Evolutionary conservation across 2,888 invertebrate species (phyloP), one percentile per base, ranked within the genome.

Genomic region (Escarpia spicata): DNA sequence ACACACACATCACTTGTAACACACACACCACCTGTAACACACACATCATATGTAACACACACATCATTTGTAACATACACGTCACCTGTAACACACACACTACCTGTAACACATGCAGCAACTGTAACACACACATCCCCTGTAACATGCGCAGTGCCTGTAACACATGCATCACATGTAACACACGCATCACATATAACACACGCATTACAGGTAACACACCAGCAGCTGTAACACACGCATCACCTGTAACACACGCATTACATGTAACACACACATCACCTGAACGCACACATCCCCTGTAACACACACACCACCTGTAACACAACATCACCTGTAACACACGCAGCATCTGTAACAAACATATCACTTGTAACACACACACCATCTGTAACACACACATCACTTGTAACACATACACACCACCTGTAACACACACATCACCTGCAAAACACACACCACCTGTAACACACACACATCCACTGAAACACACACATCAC

Each of bases 171-270:
- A 52, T 2, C 52, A 52, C 52, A 37, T 52, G 52, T 52, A 12
- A 52, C 52, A 12, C 52, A 75, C 98, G 98, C 90, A 98, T 98
- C 94, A 98, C 98, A 96, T 98, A 98, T 96, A 90, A 60, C 60
- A 60, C 60, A 60, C 15, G 26, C 75, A 75, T 26, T 3, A 3
- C 3, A 0, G n/a, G n/a, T 15, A 75, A 75, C 75, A 75, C 1
- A 26, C 26, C 75, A 75, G 37, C 37, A 37, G 2, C 52, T 52
- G 52, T 52, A 12, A 52, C 12, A 12, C 52, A 52, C 2, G 52
- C 52, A 52, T 0, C 75, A 75, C 37, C 75, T 75, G 26, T 75
- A n/a, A 75, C 75, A 26, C 75, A 26, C 26, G 1, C 37, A 6
- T 26, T 26, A 19, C 3, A 15, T 75, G 75, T 15, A n/a, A 75